Evolutionary conservation across 2,113 vertebrate species (phyloP).

Genomic region (Phasianus colchicus): DNA sequence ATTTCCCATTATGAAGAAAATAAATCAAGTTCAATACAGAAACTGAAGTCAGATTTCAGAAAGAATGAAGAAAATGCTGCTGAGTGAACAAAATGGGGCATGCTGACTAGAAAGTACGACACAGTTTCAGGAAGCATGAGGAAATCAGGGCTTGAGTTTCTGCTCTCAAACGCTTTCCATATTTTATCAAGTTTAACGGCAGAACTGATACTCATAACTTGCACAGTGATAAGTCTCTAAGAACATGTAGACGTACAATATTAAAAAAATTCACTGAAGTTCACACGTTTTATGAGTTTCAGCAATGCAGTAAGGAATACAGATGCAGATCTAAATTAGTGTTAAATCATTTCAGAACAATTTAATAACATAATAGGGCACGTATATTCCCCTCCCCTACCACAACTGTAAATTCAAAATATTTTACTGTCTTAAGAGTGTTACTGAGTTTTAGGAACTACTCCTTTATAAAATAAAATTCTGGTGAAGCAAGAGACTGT

Average conservation of each 20-base stretch:
- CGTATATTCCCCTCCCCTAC: no score
- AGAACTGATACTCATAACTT: fast-evolving
- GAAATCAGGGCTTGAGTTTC: not conserved
- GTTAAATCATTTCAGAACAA: not conserved
- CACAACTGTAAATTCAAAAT: not conserved
- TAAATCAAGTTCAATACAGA: conserved; percentile 16
- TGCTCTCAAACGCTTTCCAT: not conserved
- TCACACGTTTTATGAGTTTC: not conserved
- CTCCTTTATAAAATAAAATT: not conserved
- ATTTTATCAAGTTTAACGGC: not conserved
- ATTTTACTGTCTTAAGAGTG: not conserved
- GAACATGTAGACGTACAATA: not conserved
- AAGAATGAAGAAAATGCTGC: not conserved
- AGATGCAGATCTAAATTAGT: not conserved
- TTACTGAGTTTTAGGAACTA: not conserved
- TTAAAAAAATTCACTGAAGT: not conserved
- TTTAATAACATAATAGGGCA: not conserved
- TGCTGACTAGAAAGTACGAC: conserved; percentile 19
- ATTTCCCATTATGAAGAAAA: not conserved
- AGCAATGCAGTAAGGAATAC: not conserved
- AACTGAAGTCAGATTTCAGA: not conserved
- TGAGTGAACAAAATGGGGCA: not conserved
- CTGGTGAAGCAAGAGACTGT: not conserved
- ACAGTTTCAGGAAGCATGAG: not conserved
- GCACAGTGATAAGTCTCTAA: not conserved